phyloP scores from a whole-genome alignment of 2,113 vertebrate genomes.

The Oreamnos americanus region DNA sequence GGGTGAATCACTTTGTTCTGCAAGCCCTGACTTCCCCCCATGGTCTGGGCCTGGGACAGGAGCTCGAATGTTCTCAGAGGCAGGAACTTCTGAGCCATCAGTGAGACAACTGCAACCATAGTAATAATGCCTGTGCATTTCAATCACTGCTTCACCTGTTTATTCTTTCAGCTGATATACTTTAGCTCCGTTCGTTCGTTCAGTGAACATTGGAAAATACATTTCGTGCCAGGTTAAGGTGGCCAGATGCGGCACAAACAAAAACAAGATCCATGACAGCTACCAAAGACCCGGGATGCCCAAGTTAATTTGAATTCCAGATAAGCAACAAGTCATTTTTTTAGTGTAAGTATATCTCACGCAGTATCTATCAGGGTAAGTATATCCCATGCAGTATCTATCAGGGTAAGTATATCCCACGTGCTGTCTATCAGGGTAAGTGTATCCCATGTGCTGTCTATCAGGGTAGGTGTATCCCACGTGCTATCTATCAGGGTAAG shows the following conservation, averaged over 20 bases:
- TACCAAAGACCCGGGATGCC: not conserved
- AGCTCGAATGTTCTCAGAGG: not conserved
- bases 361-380: not conserved
- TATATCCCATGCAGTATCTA: fast-evolving
- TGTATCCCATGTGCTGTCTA: no score
- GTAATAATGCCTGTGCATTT: not conserved
- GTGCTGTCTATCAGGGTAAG: fast-evolving
- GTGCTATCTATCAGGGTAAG: no score
- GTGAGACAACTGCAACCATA: not conserved
- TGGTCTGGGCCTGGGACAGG: not conserved
- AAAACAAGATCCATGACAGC: not conserved
- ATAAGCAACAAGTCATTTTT: not conserved
- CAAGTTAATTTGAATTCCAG: not conserved
- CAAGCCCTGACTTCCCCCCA: not conserved
- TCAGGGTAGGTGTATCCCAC: no score
- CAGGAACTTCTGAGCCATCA: not conserved
- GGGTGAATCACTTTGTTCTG: constrained; percentile 48
- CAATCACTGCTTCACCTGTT: not conserved
- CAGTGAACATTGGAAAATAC: no score
- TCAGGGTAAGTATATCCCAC: fast-evolving
- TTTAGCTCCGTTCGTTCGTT: not conserved
- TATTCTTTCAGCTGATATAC: not conserved
- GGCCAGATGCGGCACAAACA: not conserved
- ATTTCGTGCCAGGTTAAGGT: not conserved
- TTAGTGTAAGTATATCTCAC: not conserved